These are phyloP conservation scores for Montipora efflorescens DNA, from an alignment of 64 coral and sea anemone genomes.

Conservation along the genomic window DNA sequence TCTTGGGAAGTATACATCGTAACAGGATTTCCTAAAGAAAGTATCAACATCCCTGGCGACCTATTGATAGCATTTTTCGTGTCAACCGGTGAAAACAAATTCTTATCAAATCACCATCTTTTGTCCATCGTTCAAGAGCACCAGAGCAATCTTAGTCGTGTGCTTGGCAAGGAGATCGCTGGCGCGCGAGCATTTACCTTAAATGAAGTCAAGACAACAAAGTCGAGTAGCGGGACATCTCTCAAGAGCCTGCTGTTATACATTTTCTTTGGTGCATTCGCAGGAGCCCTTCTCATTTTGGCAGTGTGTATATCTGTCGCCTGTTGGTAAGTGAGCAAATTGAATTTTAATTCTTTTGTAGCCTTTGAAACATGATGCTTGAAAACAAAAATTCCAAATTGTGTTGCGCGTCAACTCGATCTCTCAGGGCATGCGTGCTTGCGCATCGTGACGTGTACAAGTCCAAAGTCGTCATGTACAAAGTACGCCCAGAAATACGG, in stretches of 20 bases:
- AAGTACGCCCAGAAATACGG: no score
- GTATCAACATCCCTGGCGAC: neutral
- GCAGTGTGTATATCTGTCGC: neutral
- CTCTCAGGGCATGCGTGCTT: no score
- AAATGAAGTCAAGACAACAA: neutral
- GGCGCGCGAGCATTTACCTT: neutral
- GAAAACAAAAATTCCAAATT: no score
- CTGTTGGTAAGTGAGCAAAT: neutral
- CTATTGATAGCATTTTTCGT: neutral
- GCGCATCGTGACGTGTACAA: neutral
- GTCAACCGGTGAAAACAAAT: neutral
- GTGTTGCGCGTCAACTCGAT: no score
- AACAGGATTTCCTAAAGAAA: neutral
- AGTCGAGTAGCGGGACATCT: neutral
- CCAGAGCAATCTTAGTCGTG: neutral
- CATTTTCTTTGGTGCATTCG: conserved; percentile 2
- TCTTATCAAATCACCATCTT: conserved; percentile 1
- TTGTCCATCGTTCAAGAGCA: neutral
- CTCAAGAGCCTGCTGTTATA: neutral
- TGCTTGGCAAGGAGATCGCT: neutral
- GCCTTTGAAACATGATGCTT: no score
- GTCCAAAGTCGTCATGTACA: neutral
- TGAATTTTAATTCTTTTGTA: neutral
- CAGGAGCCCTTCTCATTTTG: neutral
- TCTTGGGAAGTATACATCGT: conserved; percentile 6